Base-by-base conservation (phyloP, 1,140 invertebrate species). In the Andrena cerasifolii region DNA sequence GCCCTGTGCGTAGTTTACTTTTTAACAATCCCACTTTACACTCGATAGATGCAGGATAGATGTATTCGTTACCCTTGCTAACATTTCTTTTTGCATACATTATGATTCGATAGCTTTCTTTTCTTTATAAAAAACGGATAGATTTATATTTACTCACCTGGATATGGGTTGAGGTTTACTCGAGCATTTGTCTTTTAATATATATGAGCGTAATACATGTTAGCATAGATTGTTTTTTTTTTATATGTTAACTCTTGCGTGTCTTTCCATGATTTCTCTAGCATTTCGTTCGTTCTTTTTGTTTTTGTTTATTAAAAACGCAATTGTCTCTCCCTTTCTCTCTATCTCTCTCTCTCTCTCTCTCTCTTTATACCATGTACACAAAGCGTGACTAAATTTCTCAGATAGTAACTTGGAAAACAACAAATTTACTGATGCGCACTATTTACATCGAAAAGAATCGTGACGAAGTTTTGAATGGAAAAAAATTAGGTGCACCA, bases 81-180 rank as follows among this genome's bases (percentile, higher is more conserved):
- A 53, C 66, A 78, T 75, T n/a, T 65, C 66, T 47, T 33, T 73
- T 53, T 43, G 49, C 3, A 61, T 40, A 40, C 36, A 40, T 40
- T 5, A 71, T 40, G 70, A 73, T 80, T 56, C 58, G 56, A 82
- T 82, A 83, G 18, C 70, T 61, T 70, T 53, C 65, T 73, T 59
- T 79, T 80, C 51, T 26, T 82, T 73, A 58, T 45, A 87, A 88
- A 88, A 84, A 89, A 90, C 86, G 80, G 83, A 89, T 88, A 89
- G 80, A 90, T 90, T 89, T 83, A 85, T 90, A 86, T 87, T 91
- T 91, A 91, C 90, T 91, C 90, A 91, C 90, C 90, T 91, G 89
- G 86, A 71, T 79, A 86, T 84, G 84, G 75, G 87, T 88, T 89
- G 90, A 86, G 85, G 89, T 89, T 81, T 90, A 88, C 89, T 90